Percentiles rank a stretch among this genome's conserved stretches.
Conservation (phyloP, 2,888 invertebrate genomes). For the Cybosia mesomella region DNA sequence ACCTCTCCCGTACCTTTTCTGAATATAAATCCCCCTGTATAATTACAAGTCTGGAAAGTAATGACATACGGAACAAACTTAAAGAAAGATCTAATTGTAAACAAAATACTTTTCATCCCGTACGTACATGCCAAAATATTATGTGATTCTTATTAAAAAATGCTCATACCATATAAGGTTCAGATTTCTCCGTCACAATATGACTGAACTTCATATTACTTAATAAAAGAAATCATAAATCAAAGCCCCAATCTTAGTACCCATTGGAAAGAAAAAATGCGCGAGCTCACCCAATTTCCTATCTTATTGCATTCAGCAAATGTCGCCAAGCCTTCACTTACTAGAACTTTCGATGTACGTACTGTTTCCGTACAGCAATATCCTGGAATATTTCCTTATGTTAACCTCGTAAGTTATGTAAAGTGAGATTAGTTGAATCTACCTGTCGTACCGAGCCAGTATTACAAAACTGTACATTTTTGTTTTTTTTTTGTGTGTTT, state of each 20-base stretch:
- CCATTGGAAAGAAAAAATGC: not conserved
- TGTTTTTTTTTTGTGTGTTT: no score
- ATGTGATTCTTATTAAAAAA: not conserved
- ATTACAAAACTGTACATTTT: not conserved
- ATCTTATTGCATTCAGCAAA: conserved; percentile 9
- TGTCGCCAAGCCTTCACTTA: not conserved
- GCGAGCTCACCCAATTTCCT: not conserved
- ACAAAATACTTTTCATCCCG: no score
- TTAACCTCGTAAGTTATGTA: not conserved
- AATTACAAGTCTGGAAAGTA: no score
- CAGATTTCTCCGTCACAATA: not conserved
- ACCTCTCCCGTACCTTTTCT: no score
- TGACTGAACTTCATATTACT: no score
- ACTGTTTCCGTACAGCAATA: not conserved
- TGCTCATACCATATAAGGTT: not conserved
- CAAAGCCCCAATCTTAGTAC: not conserved
- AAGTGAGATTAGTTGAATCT: not conserved
- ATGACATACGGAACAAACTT: no score
- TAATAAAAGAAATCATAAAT: not conserved
- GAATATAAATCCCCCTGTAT: no score
- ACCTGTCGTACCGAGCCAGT: not conserved
- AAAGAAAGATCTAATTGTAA: no score
- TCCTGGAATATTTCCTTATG: not conserved
- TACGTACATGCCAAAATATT: no score
- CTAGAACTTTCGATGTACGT: not conserved